phyloP scores from a whole-genome alignment of 1,140 invertebrate species.

The Oedothorax gibbosus region DNA sequence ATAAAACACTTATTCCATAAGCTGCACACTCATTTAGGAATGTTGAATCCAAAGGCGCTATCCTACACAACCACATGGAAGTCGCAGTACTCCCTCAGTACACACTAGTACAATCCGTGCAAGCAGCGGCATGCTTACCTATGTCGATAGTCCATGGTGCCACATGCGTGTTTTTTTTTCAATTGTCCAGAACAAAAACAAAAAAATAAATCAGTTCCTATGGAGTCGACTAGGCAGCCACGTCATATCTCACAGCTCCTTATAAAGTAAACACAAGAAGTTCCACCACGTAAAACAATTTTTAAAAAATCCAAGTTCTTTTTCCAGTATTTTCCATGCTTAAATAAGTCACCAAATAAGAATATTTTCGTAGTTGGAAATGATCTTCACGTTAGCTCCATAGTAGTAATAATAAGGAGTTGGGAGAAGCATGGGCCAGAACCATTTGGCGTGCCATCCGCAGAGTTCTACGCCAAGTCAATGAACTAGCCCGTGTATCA shows the following conservation, averaged over 20 bases:
- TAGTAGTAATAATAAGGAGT: too few relatives aligned
- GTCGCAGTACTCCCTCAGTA: constrained; percentile 24
- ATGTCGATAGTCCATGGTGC: constrained; percentile 18
- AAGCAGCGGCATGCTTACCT: constrained; percentile 37
- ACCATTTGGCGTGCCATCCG: constrained; percentile 56
- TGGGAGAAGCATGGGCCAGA: neutral
- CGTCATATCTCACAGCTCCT: neutral
- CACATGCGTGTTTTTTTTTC: neutral
- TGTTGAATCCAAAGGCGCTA: constrained; percentile 1
- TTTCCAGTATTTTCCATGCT: too few relatives aligned
- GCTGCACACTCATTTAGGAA: constrained; percentile 50
- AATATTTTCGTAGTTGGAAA: too few relatives aligned
- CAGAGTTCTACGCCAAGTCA: constrained; percentile 56
- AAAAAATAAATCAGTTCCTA: neutral
- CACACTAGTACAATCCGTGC: neutral
- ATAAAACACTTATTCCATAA: constrained; percentile 56
- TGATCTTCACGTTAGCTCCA: too few relatives aligned
- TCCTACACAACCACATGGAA: constrained; percentile 3
- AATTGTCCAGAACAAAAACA: neutral
- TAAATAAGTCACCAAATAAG: too few relatives aligned
- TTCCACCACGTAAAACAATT: neutral
- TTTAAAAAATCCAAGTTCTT: too few relatives aligned
- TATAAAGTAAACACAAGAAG: too few relatives aligned
- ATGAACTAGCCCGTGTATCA: constrained; percentile 57
- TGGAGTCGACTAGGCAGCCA: neutral